Conservation (phyloP, 1,140 invertebrate genomes). For the Pseudoatta argentina region DNA sequence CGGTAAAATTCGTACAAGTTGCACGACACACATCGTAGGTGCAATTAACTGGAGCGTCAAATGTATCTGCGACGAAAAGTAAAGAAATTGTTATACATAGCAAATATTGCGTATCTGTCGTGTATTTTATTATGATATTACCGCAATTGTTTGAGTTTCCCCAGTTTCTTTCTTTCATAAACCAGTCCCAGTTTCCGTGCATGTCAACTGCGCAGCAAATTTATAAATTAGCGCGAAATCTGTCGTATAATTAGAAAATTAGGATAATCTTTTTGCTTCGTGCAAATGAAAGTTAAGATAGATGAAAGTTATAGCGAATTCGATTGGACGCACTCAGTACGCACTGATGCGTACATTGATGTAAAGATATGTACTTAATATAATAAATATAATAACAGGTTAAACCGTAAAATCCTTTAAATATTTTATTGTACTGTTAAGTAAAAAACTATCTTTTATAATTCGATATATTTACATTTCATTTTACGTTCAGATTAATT, state of each 20-base stretch:
- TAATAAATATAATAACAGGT: too few species aligned
- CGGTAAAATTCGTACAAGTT: slow-evolving; percentile 73
- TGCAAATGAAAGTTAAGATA: background rate
- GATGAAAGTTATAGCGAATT: background rate
- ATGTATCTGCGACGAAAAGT: slow-evolving; percentile 63
- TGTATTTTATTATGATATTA: slow-evolving; percentile 35
- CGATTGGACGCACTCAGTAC: too few species aligned
- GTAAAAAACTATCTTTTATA: too few species aligned
- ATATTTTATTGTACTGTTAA: too few species aligned
- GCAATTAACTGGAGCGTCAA: slow-evolving; percentile 69
- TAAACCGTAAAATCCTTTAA: too few species aligned
- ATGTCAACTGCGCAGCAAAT: slow-evolving; percentile 75
- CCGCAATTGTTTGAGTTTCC: slow-evolving; percentile 52
- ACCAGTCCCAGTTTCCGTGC: slow-evolving; percentile 70
- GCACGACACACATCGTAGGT: slow-evolving; percentile 73
- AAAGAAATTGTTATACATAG: slow-evolving; percentile 14
- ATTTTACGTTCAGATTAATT: too few species aligned
- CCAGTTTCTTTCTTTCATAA: slow-evolving; percentile 59
- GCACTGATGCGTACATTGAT: too few species aligned
- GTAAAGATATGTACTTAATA: too few species aligned
- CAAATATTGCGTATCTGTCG: background rate
- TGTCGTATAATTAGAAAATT: slow-evolving; percentile 24
- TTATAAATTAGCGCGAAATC: slow-evolving; percentile 26
- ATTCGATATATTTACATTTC: too few species aligned
- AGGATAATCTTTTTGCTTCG: slow-evolving; percentile 3